Conservation (phyloP, 2,113 vertebrate genomes). For the Formicarius rufipectus region DNA sequence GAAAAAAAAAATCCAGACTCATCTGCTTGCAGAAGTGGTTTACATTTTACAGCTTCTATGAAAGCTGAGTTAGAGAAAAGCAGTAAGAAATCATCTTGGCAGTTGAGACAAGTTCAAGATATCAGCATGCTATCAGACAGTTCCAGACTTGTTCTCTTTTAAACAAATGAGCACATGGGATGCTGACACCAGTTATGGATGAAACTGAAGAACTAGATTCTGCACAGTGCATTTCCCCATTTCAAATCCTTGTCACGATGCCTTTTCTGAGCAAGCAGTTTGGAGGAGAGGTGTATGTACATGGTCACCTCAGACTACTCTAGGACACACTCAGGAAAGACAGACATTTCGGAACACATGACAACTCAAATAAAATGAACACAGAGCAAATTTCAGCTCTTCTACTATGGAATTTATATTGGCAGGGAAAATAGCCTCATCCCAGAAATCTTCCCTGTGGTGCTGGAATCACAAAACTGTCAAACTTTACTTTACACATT, state of each 20-base stretch:
- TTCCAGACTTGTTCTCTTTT: not conserved
- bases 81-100: not conserved
- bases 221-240: not conserved
- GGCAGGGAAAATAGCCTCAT: not conserved
- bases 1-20: not conserved
- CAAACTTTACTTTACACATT: not conserved
- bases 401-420: not conserved
- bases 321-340: not conserved
- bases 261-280: not conserved
- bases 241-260: not conserved
- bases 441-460: not conserved
- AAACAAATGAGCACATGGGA: not conserved
- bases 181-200: not conserved
- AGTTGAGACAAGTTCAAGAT: not conserved
- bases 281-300: not conserved
- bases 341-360: not conserved
- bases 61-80: not conserved
- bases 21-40: not conserved
- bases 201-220: slow-evolving; percentile 20
- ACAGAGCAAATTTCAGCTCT: not conserved
- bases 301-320: not conserved
- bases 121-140: not conserved
- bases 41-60: not conserved
- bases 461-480: not conserved
- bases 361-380: too few species aligned